Conservation (phyloP, 2,113 vertebrate species). For the Rhinolophus ferrumequinum region DNA sequence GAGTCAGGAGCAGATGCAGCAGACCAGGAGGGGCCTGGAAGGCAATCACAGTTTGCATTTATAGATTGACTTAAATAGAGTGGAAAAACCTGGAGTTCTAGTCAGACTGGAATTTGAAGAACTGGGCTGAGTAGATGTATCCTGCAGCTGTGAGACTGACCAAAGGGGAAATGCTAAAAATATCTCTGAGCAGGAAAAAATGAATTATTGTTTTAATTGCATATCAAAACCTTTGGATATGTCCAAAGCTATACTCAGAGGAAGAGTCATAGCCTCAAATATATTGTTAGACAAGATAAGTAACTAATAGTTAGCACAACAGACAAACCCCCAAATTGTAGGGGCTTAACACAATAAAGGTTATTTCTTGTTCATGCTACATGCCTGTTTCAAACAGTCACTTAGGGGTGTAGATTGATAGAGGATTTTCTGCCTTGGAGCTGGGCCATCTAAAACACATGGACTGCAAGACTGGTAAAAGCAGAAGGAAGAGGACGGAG, state of each 20-base stretch:
- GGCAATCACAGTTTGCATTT: background rate
- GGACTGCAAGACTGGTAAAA: background rate
- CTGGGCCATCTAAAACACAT: background rate
- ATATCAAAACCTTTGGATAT: background rate
- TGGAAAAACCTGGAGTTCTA: background rate
- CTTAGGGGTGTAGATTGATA: background rate
- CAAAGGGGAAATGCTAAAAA: background rate
- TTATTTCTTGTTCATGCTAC: background rate
- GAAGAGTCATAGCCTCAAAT: slow-evolving; percentile 45
- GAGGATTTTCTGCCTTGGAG: background rate
- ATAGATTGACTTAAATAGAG: background rate
- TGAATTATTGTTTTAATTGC: background rate
- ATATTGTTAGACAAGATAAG: background rate
- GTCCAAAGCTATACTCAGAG: slow-evolving; percentile 56
- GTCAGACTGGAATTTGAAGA: background rate
- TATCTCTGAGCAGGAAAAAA: background rate
- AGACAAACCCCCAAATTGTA: background rate
- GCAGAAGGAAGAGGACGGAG: background rate
- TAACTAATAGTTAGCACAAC: background rate
- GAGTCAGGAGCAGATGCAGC: background rate
- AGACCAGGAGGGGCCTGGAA: background rate
- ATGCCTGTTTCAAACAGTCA: background rate
- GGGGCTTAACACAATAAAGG: background rate
- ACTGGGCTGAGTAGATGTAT: background rate
- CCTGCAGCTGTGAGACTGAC: background rate